Base-by-base conservation (phyloP, 2,888 invertebrate species). In the Melanostoma mellinum region DNA sequence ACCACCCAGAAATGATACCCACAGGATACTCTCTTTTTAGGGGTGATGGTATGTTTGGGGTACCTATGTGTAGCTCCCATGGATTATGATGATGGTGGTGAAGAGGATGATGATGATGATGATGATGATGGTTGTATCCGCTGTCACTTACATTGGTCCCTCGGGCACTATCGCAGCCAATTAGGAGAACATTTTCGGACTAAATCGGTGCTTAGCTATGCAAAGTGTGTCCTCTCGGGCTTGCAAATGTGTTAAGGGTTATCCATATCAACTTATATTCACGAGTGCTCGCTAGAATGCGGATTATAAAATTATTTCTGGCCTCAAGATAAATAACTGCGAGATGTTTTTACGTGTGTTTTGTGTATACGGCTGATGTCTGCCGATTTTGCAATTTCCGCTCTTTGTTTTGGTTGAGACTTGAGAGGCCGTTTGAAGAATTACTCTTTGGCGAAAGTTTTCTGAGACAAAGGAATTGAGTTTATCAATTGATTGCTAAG, bases 101-200 rank as follows among this genome's bases (percentile, higher is more conserved):
- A 73, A 63, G 38, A 73, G 56, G 72, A 77, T 82, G 77, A 67
- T 71, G 46, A 68, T 61, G 38, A 81, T 63, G 80, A 67, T 78
- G 81, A 78, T 75, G 53, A 53, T 82, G 82, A 60, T 84, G 75
- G 67, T 69, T 65, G 75, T 79, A 75, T 78, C 74, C 78, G 69
- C 85, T 88, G 88, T 88, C 88, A 88, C 85, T 87, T 86, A 85
- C 86, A 87, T 85, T 85, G 61, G 72, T 90, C 90, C 90, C 90
- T 88, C 88, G 90, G 90, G 90, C 88, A 86, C 90, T 89, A 89
- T 90, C 89, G 89, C 88, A 90, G 90, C 90, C 90, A 90, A 90
- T 90, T 90, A 90, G 90, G 90, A 89, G 89, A 87, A 85, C 86
- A 87, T 87, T 87, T 86, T 85, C 74, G 71, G 75, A 85, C 82